These are phyloP conservation scores for Toxostoma redivivum DNA, from an alignment of 2,113 vertebrate species.

Conservation along the genomic window DNA sequence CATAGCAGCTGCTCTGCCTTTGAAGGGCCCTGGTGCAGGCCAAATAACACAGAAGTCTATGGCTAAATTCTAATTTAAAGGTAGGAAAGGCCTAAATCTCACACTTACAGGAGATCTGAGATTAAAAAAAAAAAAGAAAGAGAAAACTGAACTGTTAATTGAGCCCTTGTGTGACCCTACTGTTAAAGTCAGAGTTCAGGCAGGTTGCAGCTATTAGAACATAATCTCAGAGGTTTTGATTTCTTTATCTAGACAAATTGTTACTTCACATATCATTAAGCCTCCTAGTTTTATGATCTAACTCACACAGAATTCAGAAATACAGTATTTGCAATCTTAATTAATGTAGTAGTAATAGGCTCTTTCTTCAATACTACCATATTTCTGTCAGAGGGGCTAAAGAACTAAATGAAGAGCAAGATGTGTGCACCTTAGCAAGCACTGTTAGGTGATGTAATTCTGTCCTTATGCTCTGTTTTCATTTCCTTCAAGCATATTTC, in stretches of 20 bases:
- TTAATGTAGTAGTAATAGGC: background rate
- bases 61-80: background rate
- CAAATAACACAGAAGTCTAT: background rate
- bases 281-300: background rate
- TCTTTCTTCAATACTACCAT: background rate
- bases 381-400: background rate
- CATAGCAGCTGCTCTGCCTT: background rate
- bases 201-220: background rate
- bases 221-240: background rate
- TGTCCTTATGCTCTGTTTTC: background rate
- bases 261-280: background rate
- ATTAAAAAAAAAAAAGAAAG: accelerated
- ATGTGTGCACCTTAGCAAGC: background rate
- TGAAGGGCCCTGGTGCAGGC: background rate
- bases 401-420: background rate
- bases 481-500: background rate
- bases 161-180: background rate
- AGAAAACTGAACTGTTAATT: background rate
- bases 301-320: background rate
- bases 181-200: background rate
- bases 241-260: background rate
- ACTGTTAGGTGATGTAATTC: background rate
- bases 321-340: background rate
- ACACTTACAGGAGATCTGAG: background rate
- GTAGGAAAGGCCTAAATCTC: background rate